These are phyloP conservation scores for Acestrorhynchus altus DNA, from an alignment of 2,797 vertebrate species.

Conservation along the genomic window DNA sequence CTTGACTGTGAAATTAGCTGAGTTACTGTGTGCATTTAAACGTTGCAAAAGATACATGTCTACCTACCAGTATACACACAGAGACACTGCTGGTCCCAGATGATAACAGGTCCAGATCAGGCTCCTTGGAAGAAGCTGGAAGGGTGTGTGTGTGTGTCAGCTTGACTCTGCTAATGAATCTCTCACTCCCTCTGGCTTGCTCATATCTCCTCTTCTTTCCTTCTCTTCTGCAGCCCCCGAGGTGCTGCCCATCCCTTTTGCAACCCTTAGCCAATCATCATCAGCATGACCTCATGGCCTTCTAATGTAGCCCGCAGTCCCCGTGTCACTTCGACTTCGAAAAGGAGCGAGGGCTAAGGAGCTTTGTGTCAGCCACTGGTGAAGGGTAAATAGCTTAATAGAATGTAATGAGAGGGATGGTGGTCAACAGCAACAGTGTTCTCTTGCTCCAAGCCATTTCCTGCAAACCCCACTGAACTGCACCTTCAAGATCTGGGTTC, in stretches of 20 bases:
- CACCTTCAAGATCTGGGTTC: slow-evolving; percentile 11
- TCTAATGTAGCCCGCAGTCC: slow-evolving; percentile 73
- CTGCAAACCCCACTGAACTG: not conserved
- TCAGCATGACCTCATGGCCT: slow-evolving; percentile 78
- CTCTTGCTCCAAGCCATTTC: slow-evolving; percentile 26
- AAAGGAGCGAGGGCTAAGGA: slow-evolving; percentile 60
- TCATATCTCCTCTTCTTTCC: slow-evolving; percentile 65
- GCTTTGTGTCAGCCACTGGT: slow-evolving; percentile 73
- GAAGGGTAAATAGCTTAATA: slow-evolving; percentile 82
- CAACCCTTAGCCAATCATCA: slow-evolving; percentile 76
- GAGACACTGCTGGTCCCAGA: slow-evolving; percentile 46
- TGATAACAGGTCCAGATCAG: slow-evolving; percentile 45
- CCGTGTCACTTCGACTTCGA: slow-evolving; percentile 80
- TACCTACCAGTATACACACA: slow-evolving; percentile 53
- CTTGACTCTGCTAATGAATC: slow-evolving; percentile 86
- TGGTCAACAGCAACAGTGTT: slow-evolving; percentile 48
- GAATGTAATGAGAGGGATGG: slow-evolving; percentile 77
- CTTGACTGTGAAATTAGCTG: not conserved
- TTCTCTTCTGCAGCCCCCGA: slow-evolving; percentile 40
- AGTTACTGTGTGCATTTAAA: not conserved
- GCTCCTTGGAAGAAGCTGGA: slow-evolving; percentile 71
- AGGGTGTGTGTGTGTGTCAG: slow-evolving; percentile 80
- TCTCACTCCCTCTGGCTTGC: slow-evolving; percentile 77
- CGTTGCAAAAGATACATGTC: slow-evolving; percentile 37
- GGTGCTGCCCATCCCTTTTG: slow-evolving; percentile 59